Evolutionary conservation across 2,797 vertebrate genomes (phyloP), one percentile per base, ranked within the genome.

Genomic region (Muraenolepis orangiensis): DNA sequence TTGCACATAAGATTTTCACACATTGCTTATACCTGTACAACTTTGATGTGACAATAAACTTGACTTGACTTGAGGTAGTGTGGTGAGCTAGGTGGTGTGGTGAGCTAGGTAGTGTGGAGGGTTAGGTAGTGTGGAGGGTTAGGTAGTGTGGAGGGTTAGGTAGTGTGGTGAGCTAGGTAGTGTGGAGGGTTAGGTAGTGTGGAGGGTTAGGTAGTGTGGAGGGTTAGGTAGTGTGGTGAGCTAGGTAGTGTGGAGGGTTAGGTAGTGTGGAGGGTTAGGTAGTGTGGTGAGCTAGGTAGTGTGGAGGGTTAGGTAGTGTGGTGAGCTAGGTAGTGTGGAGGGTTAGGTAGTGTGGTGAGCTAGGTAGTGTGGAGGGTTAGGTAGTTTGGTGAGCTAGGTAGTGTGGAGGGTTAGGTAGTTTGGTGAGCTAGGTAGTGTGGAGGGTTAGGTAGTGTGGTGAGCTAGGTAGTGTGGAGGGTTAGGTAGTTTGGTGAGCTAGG

Each of bases 401-500:
- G 83, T 87, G 84, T 90, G 86, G 86, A 80, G 86, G 86, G 78
- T 72, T 73, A 75, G 13, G 2, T 42, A 42, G 13, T 42, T 2
- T 13, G 76, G 71, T 75, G 81, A 81, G 87, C 84, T 80, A 6
- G 12, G 16, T 18, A 6, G 64, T 57, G 51, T 57, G 5, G 20
- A 1, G 57, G 57, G n/a, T 12, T 61, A 23, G 51, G n/a, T 57
- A 26, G 2, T 64, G n/a, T 64, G 23, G 8, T 64, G 57, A 11
- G 57, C 12, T 11, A 12, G 51, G 7, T 57, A 75, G 79, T 82
- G 83, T 76, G 88, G 76, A 78, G 78, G 11, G 51, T n/a, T n/a
- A 92, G 91, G 81, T 81, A 86, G 84, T 87, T 84, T 90, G 86
- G 86, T 81, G 86, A 77, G 72, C 72, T 40, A 40, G 72, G 73